A percentile compares a stretch with the other conserved stretches of the same genome.
phyloP scores from a whole-genome alignment of 1,140 invertebrate genomes.

The Drosophila chauvacae region DNA sequence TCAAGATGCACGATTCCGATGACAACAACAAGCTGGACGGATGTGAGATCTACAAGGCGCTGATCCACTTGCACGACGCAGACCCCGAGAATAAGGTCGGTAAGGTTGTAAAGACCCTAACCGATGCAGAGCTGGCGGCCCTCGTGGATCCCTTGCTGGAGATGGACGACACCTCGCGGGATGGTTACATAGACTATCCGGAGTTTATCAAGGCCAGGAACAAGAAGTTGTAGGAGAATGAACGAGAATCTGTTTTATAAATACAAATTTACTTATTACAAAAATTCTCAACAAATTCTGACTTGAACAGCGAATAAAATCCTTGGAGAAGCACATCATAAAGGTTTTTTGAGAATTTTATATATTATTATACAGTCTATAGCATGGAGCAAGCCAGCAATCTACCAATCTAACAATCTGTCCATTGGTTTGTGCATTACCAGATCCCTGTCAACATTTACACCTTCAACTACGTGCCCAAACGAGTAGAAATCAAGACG shows the following conservation, averaged over 20 bases:
- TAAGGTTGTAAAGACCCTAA: constrained; percentile 92
- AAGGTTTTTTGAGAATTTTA: not conserved
- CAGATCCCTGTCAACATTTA: constrained; percentile 39
- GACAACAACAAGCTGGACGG: constrained; percentile 98
- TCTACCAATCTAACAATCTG: not conserved
- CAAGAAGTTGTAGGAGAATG: constrained; percentile 85
- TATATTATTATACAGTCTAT: no score
- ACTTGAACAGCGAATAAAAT: not conserved
- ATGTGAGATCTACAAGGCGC: constrained; percentile 95
- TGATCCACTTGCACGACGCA: constrained; percentile 96
- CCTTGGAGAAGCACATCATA: no score
- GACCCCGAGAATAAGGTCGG: constrained; percentile 87
- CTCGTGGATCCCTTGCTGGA: constrained; percentile 97
- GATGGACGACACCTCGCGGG: constrained; percentile 95
- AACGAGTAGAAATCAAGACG: constrained; percentile 39
- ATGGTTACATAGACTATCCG: constrained; percentile 97
- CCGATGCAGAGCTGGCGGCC: constrained; percentile 93
- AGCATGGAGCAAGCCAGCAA: not conserved
- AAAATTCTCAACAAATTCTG: not conserved
- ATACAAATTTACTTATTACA: not conserved
- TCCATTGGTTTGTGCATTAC: constrained; percentile 23
- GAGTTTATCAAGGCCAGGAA: constrained; percentile 97
- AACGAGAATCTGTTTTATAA: not conserved
- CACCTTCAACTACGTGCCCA: constrained; percentile 29
- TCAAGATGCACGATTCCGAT: constrained; percentile 98